Percentiles rank a stretch among this genome's conserved stretches.
Evolutionary conservation across 2,797 vertebrate species (phyloP).

Genomic region (Thripadectes ignobilis): DNA sequence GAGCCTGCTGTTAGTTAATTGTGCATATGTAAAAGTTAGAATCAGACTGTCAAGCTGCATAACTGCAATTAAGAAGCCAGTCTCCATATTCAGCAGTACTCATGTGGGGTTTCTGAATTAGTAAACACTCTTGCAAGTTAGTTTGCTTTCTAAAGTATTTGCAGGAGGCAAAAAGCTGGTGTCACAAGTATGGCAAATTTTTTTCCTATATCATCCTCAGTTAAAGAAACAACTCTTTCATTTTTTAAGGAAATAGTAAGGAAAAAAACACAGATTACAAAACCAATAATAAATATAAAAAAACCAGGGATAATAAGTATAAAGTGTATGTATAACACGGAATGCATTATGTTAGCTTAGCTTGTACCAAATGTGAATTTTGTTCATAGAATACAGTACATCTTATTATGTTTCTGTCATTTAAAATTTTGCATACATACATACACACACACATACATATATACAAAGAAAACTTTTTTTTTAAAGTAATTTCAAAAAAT

Average conservation of each 20-base stretch:
- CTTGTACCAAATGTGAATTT: neutral
- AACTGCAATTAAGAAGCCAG: constrained; percentile 1
- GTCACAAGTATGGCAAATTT: neutral
- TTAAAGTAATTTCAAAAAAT: neutral
- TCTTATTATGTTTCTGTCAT: neutral
- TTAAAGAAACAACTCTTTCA: neutral
- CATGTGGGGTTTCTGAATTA: neutral
- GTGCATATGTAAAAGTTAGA: constrained; percentile 20
- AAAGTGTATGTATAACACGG: too few species aligned
- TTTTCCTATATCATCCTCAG: neutral
- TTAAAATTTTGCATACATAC: neutral
- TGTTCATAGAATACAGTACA: neutral
- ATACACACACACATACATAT: rapidly evolving
- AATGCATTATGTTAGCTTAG: neutral
- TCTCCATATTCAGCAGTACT: neutral
- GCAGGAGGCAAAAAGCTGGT: neutral
- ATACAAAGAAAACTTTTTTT: neutral
- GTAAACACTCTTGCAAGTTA: neutral
- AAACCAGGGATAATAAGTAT: neutral
- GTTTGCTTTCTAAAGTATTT: neutral
- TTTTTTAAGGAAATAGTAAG: neutral
- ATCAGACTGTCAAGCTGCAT: constrained; percentile 5
- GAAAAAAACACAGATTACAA: neutral
- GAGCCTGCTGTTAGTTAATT: constrained; percentile 60
- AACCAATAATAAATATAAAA: neutral